Conservation (phyloP, 2,113 vertebrate genomes). For the Malurus elegans region DNA sequence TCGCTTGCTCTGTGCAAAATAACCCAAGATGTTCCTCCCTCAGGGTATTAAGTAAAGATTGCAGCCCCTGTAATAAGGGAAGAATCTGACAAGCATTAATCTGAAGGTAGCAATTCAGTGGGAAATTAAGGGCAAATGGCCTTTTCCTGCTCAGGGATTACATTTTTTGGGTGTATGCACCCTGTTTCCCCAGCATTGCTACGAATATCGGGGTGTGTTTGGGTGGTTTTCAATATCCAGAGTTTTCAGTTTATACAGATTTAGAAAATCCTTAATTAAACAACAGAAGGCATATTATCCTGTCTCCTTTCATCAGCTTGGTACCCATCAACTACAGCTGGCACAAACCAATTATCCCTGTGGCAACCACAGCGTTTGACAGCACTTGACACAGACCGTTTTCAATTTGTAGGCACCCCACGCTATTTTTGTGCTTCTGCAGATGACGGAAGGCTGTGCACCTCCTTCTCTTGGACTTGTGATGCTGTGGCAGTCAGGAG, state of each 20-base stretch:
- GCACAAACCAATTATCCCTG: slow-evolving; percentile 61
- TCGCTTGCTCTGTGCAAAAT: not conserved
- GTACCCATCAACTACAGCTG: slow-evolving; percentile 54
- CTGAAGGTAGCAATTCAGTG: not conserved
- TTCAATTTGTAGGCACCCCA: not conserved
- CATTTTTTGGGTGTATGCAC: accelerated
- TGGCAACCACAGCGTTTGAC: slow-evolving; percentile 57
- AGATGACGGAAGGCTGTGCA: not conserved
- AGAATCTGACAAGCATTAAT: slow-evolving; percentile 19
- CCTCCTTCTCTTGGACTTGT: not conserved
- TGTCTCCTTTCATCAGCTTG: slow-evolving; percentile 58
- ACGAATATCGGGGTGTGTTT: accelerated
- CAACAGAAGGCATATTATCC: slow-evolving; percentile 52
- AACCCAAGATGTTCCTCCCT: slow-evolving; percentile 7
- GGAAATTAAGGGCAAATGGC: not conserved
- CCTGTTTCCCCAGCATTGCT: not conserved
- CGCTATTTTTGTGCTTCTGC: slow-evolving; percentile 6
- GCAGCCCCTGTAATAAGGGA: not conserved
- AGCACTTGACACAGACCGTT: slow-evolving; percentile 20
- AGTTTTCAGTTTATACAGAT: slow-evolving; percentile 1
- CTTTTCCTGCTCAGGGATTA: not conserved
- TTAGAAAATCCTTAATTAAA: slow-evolving; percentile 59
- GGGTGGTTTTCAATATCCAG: not conserved
- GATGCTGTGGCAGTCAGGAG: not conserved
- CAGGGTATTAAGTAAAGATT: slow-evolving; percentile 45